Conservation (phyloP, 2,797 vertebrate species). For the Falco novaeseelandiae region DNA sequence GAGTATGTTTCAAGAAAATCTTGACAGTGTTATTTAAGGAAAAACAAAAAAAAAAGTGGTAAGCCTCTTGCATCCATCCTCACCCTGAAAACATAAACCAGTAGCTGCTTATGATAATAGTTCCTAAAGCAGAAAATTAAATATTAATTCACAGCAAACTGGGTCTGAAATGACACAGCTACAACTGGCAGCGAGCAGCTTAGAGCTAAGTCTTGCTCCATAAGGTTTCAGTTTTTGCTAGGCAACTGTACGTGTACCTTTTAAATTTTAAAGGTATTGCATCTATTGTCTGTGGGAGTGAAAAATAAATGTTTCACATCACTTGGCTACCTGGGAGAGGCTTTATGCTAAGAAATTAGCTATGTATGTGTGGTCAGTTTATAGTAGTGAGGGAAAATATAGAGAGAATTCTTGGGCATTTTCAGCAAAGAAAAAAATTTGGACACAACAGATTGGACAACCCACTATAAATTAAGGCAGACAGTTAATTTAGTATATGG, state of each 20-base stretch:
- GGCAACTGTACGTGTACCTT: background rate
- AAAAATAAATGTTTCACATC: background rate
- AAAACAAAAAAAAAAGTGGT: background rate
- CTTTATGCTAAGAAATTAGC: background rate
- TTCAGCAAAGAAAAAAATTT: background rate
- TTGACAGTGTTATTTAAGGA: background rate
- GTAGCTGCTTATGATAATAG: background rate
- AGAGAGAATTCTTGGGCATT: background rate
- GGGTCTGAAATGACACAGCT: background rate
- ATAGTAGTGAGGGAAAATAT: background rate
- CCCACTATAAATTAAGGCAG: background rate
- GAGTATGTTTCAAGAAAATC: background rate
- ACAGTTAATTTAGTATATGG: background rate
- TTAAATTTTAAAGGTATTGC: background rate
- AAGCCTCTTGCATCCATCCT: background rate
- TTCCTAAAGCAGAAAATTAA: conserved; percentile 6
- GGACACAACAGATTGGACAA: background rate
- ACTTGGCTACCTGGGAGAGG: background rate
- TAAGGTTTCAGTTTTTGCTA: background rate
- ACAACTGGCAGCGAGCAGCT: background rate
- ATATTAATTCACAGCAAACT: conserved; percentile 21
- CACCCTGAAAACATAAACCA: background rate
- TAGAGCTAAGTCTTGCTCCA: background rate
- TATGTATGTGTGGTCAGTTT: background rate
- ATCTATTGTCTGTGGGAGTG: background rate